Evolutionary conservation across 2,888 invertebrate genomes (phyloP), one percentile per base, ranked within the genome.

Genomic region (Fissipunctia ypsillon): DNA sequence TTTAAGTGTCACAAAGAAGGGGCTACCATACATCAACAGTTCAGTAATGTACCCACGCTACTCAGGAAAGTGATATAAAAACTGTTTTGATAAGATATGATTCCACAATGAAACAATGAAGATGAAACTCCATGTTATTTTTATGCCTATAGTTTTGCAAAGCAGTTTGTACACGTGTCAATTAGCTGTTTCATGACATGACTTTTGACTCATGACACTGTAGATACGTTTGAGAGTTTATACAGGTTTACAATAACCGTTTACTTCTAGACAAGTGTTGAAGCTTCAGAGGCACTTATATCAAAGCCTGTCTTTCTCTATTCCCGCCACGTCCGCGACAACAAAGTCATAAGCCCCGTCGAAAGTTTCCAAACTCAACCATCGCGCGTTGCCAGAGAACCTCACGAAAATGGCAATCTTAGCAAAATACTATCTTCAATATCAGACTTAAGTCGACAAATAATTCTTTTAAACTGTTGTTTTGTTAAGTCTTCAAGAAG

Each of bases 301-400:
- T 57, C 56, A 78, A 84, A 81, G 76, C 73, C 59, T 61, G 69
- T 65, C 28, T 35, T 81, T 87, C 52, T 71, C 25, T 45, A 87
- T 86, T 85, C 87, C 2, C 6, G 12, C 74, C 87, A 86, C 87
- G 88, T 84, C 60, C 75, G 52, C 74, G 64, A 76, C 82, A 82
- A 67, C 84, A 77, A 89, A 90, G 89, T 90, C 87, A 85, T 90
- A 91, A 91, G 89, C 89, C 85, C 78, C 69, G 69, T 72, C 76
- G 52, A 83, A 87, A 89, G 80, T 88, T 88, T 84, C 22, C 48
- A 43, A 87, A 85, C 72, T 86, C 80, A 73, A 61, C 69, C 72
- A 81, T 66, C 69, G 45, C 74, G 76, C 66, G 69, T 31, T 61
- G 54, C 61, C 65, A 72, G 78, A 65, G 79, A 80, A 83, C 75